Percentiles rank a stretch among this genome's conserved stretches.
Evolutionary conservation across 2,888 invertebrate genomes (phyloP).

Genomic region (Salticus scenicus): DNA sequence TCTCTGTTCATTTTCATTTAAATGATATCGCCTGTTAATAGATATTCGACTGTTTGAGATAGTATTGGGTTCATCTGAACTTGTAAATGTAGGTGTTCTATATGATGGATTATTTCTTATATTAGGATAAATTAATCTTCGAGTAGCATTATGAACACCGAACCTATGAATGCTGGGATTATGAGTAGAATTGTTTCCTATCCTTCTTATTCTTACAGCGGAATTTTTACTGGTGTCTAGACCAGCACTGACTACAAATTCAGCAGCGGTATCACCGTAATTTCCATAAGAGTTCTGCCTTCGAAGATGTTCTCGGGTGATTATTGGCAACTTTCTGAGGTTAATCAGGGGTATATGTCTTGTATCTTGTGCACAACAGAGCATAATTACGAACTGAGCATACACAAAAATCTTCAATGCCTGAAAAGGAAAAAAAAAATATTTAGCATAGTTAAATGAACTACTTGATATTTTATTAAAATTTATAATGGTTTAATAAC

Average conservation of each 20-base stretch:
- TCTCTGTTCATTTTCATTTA: slow-evolving; percentile 12
- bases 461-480: too few relatives aligned
- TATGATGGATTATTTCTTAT: not conserved
- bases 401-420: not conserved
- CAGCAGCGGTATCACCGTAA: slow-evolving; percentile 48
- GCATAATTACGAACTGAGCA: not conserved
- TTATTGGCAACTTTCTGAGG: slow-evolving; percentile 42
- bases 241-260: slow-evolving; percentile 63
- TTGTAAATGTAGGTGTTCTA: not conserved
- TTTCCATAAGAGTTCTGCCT: slow-evolving; percentile 38
- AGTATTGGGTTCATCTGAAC: not conserved
- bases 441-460: too few relatives aligned
- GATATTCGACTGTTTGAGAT: not conserved
- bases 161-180: not conserved
- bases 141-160: not conserved
- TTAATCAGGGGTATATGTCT: not conserved
- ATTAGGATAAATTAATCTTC: not conserved
- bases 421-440: slow-evolving; percentile 27
- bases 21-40: slow-evolving; percentile 30
- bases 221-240: slow-evolving; percentile 46
- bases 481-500: too few relatives aligned
- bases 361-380: not conserved
- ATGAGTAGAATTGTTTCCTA: slow-evolving; percentile 12
- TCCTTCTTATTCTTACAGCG: slow-evolving; percentile 50
- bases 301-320: slow-evolving; percentile 48